Base-by-base conservation (phyloP, 1,140 invertebrate species). In the Conus ventricosus region DNA sequence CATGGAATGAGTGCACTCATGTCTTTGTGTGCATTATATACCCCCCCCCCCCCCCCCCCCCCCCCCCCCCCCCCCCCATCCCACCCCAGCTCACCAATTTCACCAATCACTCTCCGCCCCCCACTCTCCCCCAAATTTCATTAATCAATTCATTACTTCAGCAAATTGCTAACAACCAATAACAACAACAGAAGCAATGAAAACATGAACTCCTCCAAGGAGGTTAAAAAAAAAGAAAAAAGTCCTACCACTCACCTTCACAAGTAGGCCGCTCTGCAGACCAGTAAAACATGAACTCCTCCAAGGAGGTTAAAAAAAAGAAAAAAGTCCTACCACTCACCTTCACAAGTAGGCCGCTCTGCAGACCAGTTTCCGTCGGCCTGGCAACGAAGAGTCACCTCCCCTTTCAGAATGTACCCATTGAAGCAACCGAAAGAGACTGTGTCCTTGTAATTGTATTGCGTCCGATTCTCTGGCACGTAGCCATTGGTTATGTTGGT, bases 401-500 rank as follows among this genome's bases (percentile, higher is more conserved):
- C 97, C 83, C 98, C 98, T 57, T 80, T 53, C 96, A 99, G 97
- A 10, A 99, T 97, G 94, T 98, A 99, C 20, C 99, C 99, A 95
- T 99, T 99, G 92, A 99, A 97, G 95, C 99, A 99, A 93, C 98
- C 97, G 96, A 99, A 99, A 88, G 96, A 97, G 0, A 99, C 97
- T 60, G 98, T 95, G 94, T 99, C 98, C 0, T 98, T 98, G 95
- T 98, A 99, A 91, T 98, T 97, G 95, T 97, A 98, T 91, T 97
- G 96, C 55, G 96, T 96, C 94, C 97, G 97, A 1, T 97, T 98
- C 0, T 98, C 97, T 23, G 99, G 94, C 67, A 99, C 95, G 91
- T 97, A 96, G 80, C 98, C 98, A 95, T 99, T 99, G 5, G 8
- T 71, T 7, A 39, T 39, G 39, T 39, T 39, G 39, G 39, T 39